A percentile compares a stretch with the other conserved stretches of the same genome.
Evolutionary conservation across 2,888 invertebrate species (phyloP).

Genomic region (Trichogramma evanescens): DNA sequence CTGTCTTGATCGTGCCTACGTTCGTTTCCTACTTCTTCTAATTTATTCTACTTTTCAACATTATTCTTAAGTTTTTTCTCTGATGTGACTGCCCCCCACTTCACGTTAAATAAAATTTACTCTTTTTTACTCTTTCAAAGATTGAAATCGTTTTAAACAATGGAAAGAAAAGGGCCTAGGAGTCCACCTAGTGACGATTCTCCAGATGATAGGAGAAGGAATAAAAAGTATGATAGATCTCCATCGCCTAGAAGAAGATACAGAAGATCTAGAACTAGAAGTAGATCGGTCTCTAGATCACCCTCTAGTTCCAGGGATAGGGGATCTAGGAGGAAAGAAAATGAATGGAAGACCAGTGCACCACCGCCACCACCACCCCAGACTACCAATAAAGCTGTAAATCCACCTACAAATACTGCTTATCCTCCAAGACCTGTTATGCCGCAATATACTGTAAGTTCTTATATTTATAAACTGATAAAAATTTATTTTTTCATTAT

Average conservation of each 20-base stretch:
- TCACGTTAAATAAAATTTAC: too few relatives aligned
- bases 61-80: too few relatives aligned
- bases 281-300: constrained; percentile 30
- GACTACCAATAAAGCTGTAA: constrained; percentile 27
- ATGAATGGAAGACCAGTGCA: constrained; percentile 38
- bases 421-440: constrained; percentile 36
- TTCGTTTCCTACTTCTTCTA: too few relatives aligned
- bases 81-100: too few relatives aligned
- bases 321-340: constrained; percentile 39
- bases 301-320: constrained; percentile 38
- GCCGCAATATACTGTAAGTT: constrained; percentile 41
- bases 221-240: constrained; percentile 15
- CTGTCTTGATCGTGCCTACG: too few relatives aligned
- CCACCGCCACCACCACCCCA: constrained; percentile 10
- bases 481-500: not conserved
- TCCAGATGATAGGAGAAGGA: constrained; percentile 38
- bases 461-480: not conserved
- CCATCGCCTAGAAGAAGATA: constrained; percentile 42
- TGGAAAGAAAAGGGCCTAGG: constrained; percentile 38
- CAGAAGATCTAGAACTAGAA: constrained; percentile 36
- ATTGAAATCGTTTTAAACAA: constrained; percentile 20
- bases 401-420: constrained; percentile 26
- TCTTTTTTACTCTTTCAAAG: too few relatives aligned
- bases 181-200: constrained; percentile 43
- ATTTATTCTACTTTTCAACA: too few relatives aligned